phyloP scores from a whole-genome alignment of 1,140 invertebrate species.

The Ceratina australensis region DNA sequence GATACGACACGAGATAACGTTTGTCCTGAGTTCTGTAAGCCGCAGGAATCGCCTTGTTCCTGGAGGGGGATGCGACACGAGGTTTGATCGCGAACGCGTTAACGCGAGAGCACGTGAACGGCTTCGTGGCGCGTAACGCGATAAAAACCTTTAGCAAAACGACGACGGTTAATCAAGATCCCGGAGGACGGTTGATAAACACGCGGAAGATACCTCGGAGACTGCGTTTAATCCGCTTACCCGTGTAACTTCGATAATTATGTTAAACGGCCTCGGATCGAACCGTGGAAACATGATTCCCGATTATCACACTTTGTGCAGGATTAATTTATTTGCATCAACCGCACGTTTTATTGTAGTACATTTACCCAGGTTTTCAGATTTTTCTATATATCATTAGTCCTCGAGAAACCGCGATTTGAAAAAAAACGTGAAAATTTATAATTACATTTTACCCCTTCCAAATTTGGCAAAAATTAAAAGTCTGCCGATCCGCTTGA shows the following conservation, averaged over 20 bases:
- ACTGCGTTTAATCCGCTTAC: slow-evolving; percentile 25
- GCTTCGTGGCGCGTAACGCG: slow-evolving; percentile 16
- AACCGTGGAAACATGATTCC: too few relatives aligned
- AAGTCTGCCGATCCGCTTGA: too few relatives aligned
- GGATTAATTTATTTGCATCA: too few relatives aligned
- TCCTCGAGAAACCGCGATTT: too few relatives aligned
- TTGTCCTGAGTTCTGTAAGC: slow-evolving; percentile 22
- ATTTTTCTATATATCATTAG: too few relatives aligned
- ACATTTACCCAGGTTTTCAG: too few relatives aligned
- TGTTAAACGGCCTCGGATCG: background rate
- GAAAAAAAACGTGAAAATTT: too few relatives aligned
- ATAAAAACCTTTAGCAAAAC: slow-evolving; percentile 17
- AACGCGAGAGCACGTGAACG: slow-evolving; percentile 26
- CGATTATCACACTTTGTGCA: too few relatives aligned
- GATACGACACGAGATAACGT: slow-evolving; percentile 21
- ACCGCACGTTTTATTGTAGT: too few relatives aligned
- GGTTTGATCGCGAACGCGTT: slow-evolving; percentile 30
- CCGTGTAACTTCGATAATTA: slow-evolving; percentile 30
- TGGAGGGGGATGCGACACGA: background rate
- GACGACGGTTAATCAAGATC: background rate
- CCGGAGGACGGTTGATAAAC: background rate
- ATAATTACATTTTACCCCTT: too few relatives aligned
- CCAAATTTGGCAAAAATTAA: too few relatives aligned
- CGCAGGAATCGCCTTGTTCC: slow-evolving; percentile 5
- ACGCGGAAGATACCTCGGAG: background rate